These are phyloP conservation scores for Glyphotaelius pellucidus DNA, from an alignment of 2,888 invertebrate species.

Conservation along the genomic window DNA sequence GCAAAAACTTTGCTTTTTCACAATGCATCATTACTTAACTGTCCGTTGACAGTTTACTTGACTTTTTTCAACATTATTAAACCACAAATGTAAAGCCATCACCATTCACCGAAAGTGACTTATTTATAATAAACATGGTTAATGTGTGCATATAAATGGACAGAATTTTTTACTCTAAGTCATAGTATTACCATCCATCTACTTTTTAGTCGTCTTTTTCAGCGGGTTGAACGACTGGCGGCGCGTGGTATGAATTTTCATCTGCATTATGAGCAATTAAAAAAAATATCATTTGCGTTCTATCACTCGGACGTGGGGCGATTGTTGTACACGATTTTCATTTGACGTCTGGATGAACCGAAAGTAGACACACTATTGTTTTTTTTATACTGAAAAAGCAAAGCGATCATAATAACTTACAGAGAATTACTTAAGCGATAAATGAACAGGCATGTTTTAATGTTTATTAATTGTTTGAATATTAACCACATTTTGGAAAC, in stretches of 20 bases:
- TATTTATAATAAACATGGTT: not conserved
- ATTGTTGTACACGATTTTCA: conserved; percentile 45
- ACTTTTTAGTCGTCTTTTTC: not conserved
- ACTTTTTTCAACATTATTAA: not conserved
- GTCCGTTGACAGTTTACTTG: not conserved
- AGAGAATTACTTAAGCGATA: not conserved
- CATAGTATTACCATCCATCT: not conserved
- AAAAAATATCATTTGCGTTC: conserved; percentile 65
- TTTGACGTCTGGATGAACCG: conserved; percentile 17
- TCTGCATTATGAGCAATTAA: conserved; percentile 62
- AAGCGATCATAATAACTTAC: not conserved
- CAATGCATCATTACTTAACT: not conserved
- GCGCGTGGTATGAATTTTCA: conserved; percentile 64
- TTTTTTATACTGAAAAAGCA: not conserved
- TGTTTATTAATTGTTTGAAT: no score
- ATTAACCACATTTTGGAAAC: no score
- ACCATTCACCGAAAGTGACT: not conserved
- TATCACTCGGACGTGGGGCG: conserved; percentile 60
- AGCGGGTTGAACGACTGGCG: conserved; percentile 64
- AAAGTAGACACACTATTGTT: not conserved
- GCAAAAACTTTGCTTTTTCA: not conserved
- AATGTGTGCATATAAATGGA: not conserved
- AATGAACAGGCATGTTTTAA: not conserved
- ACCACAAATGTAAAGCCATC: not conserved
- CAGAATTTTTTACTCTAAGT: not conserved